A percentile compares a stretch with the other conserved stretches of the same genome.
Conservation (phyloP, 2,113 vertebrate genomes). For the Scortum barcoo region DNA sequence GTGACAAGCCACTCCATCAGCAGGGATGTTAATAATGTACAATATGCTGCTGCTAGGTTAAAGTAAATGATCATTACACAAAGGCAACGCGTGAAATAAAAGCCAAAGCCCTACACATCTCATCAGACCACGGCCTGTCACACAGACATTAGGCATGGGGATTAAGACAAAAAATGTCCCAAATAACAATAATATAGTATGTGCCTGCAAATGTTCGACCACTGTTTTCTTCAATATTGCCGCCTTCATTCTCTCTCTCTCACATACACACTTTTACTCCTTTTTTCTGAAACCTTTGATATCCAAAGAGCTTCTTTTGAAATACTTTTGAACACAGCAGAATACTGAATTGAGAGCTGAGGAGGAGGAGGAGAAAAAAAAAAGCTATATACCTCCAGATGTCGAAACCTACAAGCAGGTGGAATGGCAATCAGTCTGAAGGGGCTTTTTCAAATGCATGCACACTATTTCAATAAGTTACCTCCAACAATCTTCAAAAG, state of each 20-base stretch:
- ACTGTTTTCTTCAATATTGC: neutral
- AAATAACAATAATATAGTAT: slow-evolving; percentile 19
- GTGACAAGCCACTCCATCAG: slow-evolving; percentile 82
- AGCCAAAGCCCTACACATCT: slow-evolving; percentile 40
- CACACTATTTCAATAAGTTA: slow-evolving; percentile 40
- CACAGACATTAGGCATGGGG: slow-evolving; percentile 28
- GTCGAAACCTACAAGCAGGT: slow-evolving; percentile 50
- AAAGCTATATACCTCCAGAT: slow-evolving; percentile 7
- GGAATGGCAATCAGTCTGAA: slow-evolving; percentile 28
- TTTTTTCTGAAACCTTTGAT: slow-evolving; percentile 36
- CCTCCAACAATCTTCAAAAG: slow-evolving; percentile 45
- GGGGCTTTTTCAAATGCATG: slow-evolving; percentile 31
- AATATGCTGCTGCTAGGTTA: slow-evolving; percentile 73
- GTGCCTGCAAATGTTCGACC: slow-evolving; percentile 5
- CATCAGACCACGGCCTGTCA: slow-evolving; percentile 27
- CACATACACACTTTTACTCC: slow-evolving; percentile 7
- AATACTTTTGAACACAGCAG: slow-evolving; percentile 41
- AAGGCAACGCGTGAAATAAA: slow-evolving; percentile 67
- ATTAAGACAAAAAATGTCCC: slow-evolving; percentile 20
- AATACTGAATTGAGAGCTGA: slow-evolving; percentile 21
- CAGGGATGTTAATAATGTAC: slow-evolving; percentile 77
- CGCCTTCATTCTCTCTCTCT: neutral
- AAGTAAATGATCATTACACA: slow-evolving; percentile 77
- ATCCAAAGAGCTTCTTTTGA: slow-evolving; percentile 42
- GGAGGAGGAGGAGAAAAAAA: neutral